Evolutionary conservation across 2,113 vertebrate genomes (phyloP).

Genomic region (Scolopax mira): DNA sequence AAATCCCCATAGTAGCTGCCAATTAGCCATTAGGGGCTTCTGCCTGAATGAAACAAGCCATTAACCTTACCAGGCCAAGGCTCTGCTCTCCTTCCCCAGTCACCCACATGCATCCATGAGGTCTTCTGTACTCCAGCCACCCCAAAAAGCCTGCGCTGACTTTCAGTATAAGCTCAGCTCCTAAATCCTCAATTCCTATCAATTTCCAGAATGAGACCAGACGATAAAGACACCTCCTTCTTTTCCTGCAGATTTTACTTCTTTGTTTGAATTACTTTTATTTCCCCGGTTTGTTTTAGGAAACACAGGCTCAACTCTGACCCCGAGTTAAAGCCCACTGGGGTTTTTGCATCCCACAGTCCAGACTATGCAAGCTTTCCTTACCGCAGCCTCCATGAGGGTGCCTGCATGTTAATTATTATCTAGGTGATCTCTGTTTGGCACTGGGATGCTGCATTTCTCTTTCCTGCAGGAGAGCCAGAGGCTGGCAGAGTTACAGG

Average conservation of each 20-base stretch:
- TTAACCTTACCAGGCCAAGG: background rate
- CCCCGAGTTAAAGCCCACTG: accelerated
- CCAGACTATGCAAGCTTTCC: background rate
- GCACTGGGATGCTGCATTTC: background rate
- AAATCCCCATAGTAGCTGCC: background rate
- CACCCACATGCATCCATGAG: background rate
- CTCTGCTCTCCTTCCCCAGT: background rate
- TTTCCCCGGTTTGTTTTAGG: background rate
- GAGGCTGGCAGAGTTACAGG: background rate
- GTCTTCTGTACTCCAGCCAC: background rate
- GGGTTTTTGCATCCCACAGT: background rate
- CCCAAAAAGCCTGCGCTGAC: background rate
- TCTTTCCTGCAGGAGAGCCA: background rate
- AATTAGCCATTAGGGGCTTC: background rate
- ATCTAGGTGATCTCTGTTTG: background rate
- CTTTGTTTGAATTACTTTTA: background rate
- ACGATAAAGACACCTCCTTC: background rate
- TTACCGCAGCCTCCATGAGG: background rate
- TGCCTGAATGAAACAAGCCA: background rate
- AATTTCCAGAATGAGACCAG: background rate
- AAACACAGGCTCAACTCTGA: background rate
- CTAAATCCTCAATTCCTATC: background rate
- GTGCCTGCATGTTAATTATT: background rate
- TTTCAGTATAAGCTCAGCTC: background rate
- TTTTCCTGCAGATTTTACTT: background rate